These are phyloP conservation scores for Catostomus latipinnis DNA, from an alignment of 2,797 vertebrate genomes.

Conservation along the genomic window DNA sequence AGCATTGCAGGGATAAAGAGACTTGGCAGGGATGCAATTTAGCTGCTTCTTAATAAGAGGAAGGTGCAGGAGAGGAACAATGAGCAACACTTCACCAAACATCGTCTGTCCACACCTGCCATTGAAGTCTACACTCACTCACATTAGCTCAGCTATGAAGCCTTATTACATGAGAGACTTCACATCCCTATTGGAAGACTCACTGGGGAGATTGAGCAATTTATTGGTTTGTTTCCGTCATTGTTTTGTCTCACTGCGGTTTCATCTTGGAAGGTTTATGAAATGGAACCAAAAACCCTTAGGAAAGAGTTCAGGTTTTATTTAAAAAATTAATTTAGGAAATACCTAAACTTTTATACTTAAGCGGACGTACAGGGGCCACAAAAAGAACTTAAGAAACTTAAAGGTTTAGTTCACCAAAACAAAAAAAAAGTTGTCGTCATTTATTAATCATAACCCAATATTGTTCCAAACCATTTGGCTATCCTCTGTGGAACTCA, in stretches of 20 bases:
- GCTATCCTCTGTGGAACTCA: no score
- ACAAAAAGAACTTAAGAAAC: no score
- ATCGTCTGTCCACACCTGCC: conserved; percentile 57
- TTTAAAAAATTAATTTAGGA: not conserved
- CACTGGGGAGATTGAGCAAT: conserved; percentile 68
- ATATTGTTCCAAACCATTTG: no score
- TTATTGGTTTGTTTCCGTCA: conserved; percentile 69
- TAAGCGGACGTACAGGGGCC: no score
- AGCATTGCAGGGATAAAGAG: conserved; percentile 57
- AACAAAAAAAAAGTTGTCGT: no score
- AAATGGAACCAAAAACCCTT: conserved; percentile 68
- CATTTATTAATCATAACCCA: no score
- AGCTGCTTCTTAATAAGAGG: conserved; percentile 51
- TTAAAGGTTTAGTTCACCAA: no score
- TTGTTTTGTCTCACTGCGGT: conserved; percentile 57
- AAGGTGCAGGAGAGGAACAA: conserved; percentile 54
- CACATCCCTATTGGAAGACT: conserved; percentile 62
- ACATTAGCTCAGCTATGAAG: conserved; percentile 61
- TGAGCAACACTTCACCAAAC: conserved; percentile 55
- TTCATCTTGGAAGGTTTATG: conserved; percentile 65
- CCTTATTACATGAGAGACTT: conserved; percentile 73
- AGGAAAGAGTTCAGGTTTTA: conserved; percentile 20
- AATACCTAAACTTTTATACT: no score
- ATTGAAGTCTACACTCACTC: conserved; percentile 54
- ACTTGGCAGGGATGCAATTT: conserved; percentile 57